Base-by-base conservation (phyloP, 2,113 vertebrate genomes). In the Elephas maximus region DNA sequence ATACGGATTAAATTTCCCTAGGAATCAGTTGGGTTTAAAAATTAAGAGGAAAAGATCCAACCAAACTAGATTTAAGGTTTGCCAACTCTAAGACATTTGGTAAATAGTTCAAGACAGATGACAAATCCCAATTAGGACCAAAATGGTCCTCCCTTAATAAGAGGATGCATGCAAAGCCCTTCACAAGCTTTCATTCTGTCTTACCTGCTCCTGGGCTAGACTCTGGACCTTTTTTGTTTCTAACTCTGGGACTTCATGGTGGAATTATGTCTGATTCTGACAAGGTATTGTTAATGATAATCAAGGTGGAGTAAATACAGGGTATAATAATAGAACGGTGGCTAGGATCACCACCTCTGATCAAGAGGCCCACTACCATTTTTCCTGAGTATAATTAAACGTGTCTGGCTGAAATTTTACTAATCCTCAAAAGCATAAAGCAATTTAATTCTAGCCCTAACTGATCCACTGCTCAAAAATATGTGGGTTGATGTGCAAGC, bases 1-100 rank as follows among this genome's bases (percentile, higher is more conserved):
- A 97, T 91, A 95, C 95, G 95, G 96, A 97, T 95, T 90, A 96
- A 89, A 97, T 98, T 97, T 97, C 51, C 80, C 33, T 91, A 94
- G 37, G 77, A 97, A 92, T 95, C 80, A 93, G 37, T 95, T 90
- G 78, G 24, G 60, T 53, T 96, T 92, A 92, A 93, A 97, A 97
- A 84, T 73, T 93, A 90, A 97, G 71, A 37, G 12, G 76, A 97
- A 96, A 93, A 85, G 20, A 95, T 23, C 90, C 57, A 94, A 77
- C 24, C 15, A 94, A 96, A 92, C 53, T 94, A 77, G 21, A 8
- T 77, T 98, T 92, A 77, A 33, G 41, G n/a, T 95, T 96, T 97
- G 53, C 73, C 30, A 95, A 83, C 28, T 93, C 63, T 0, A 85
- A 94, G 71, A 30, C 82, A 90, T 77, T 95, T 97, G 90, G 51